These are phyloP conservation scores for Elysia crispata DNA, from an alignment of 2,888 invertebrate genomes.

Conservation along the genomic window DNA sequence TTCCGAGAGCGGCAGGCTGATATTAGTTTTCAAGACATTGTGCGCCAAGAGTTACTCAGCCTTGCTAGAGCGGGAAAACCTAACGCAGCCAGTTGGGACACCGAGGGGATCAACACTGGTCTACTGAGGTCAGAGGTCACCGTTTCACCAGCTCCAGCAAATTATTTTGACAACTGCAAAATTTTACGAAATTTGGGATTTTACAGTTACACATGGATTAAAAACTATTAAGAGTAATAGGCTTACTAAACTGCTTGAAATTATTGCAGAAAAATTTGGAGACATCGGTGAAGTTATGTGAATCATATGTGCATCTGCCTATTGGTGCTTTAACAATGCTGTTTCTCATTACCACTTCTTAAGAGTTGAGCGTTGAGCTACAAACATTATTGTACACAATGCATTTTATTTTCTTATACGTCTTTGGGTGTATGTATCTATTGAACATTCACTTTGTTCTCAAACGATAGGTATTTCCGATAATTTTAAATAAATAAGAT, in stretches of 20 bases:
- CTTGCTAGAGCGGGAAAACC: slow-evolving; percentile 42
- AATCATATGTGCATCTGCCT: background rate
- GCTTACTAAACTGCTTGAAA: too few relatives aligned
- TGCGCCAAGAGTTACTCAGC: slow-evolving; percentile 42
- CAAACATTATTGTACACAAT: too few relatives aligned
- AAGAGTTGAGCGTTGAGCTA: too few relatives aligned
- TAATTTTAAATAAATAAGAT: too few relatives aligned
- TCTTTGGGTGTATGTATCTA: too few relatives aligned
- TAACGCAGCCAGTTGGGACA: slow-evolving; percentile 29
- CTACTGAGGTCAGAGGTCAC: slow-evolving; percentile 28
- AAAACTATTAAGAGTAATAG: background rate
- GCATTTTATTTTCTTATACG: too few relatives aligned
- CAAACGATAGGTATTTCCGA: too few relatives aligned
- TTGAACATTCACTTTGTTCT: too few relatives aligned
- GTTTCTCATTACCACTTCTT: too few relatives aligned
- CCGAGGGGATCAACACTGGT: slow-evolving; percentile 25
- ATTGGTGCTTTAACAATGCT: too few relatives aligned
- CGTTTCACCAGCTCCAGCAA: slow-evolving; percentile 32
- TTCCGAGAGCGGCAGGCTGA: slow-evolving; percentile 25
- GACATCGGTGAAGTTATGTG: background rate
- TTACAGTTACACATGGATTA: slow-evolving; percentile 43
- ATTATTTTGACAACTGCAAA: slow-evolving; percentile 41
- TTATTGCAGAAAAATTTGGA: background rate
- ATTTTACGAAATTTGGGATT: slow-evolving; percentile 39
- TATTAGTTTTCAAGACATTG: slow-evolving; percentile 40